Percentiles rank a stretch among this genome's conserved stretches.
phyloP scores from a whole-genome alignment of 1,140 invertebrate genomes.

The Zaprionus taronus region DNA sequence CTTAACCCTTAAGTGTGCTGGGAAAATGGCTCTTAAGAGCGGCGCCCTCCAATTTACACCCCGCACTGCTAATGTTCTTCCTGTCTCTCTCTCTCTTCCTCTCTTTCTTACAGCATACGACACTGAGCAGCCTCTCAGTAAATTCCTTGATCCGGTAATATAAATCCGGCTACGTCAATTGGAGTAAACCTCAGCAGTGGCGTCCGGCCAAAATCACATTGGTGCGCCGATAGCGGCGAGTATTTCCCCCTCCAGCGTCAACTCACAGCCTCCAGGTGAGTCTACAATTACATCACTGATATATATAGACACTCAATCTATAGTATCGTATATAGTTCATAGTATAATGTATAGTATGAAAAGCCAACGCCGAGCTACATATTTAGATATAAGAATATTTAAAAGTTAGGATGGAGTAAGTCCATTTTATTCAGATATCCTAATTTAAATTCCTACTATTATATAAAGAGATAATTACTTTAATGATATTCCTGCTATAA shows the following conservation, averaged over 20 bases:
- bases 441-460: no score
- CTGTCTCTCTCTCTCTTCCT: background rate
- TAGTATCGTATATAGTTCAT: no score
- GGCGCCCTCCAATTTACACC: constrained; percentile 28
- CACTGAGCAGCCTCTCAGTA: background rate
- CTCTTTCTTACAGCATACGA: constrained; percentile 17
- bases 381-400: no score
- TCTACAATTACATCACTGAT: background rate
- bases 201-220: constrained; percentile 83
- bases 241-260: constrained; percentile 83
- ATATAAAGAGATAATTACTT: no score
- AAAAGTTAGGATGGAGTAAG: no score
- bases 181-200: constrained; percentile 81
- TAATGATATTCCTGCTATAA: no score
- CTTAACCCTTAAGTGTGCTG: constrained; percentile 49
- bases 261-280: constrained; percentile 83
- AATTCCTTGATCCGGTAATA: constrained; percentile 15
- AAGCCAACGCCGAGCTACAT: no score
- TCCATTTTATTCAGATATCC: no score
- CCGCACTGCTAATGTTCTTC: background rate
- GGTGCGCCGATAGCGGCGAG: constrained; percentile 84
- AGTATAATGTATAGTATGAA: no score
- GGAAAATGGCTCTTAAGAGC: constrained; percentile 27
- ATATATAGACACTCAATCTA: background rate
- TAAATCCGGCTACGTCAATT: constrained; percentile 5